Conservation (phyloP, 2,113 vertebrate genomes). For the Scalopus aquaticus region DNA sequence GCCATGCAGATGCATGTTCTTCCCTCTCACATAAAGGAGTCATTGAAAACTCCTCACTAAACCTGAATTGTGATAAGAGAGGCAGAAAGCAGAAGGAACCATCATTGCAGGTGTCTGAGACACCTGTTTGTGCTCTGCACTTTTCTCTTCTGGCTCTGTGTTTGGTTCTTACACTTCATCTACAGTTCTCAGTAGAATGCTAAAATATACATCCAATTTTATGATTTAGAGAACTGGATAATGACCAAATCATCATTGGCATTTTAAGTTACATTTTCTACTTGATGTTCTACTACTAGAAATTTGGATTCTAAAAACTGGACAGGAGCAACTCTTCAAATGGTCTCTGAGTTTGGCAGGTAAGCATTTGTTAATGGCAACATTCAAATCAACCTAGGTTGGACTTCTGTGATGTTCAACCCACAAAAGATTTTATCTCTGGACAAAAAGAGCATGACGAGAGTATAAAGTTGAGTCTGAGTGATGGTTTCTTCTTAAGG, state of each 20-base stretch:
- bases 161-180: neutral
- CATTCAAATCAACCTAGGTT: neutral
- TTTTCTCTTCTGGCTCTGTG: neutral
- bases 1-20: neutral
- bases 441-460: neutral
- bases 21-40: neutral
- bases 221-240: neutral
- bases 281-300: neutral
- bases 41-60: neutral
- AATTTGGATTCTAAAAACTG: neutral
- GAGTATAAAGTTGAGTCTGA: neutral
- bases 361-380: neutral
- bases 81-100: neutral
- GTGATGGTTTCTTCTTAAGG: neutral
- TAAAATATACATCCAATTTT: neutral
- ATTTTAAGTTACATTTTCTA: neutral
- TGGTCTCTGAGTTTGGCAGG: neutral
- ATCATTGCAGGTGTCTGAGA: neutral
- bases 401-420: neutral
- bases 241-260: neutral
- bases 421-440: neutral
- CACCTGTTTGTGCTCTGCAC: neutral
- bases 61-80: neutral
- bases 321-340: neutral
- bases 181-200: no score